Percentiles rank a stretch among this genome's conserved stretches.
Evolutionary conservation across 2,113 vertebrate genomes (phyloP).

Genomic region (Sapayoa aenigma): DNA sequence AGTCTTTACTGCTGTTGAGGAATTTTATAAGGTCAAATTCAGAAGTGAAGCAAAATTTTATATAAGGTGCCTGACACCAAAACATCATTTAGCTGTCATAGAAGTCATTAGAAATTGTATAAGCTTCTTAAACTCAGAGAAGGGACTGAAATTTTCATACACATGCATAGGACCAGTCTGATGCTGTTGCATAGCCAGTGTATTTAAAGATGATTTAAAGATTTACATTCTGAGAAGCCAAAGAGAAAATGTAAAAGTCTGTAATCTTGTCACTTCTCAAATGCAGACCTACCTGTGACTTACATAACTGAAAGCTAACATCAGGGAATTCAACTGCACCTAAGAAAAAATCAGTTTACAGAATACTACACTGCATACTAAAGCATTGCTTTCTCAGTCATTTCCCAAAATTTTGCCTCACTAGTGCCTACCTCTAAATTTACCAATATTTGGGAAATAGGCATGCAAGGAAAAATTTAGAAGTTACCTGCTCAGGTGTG

Average conservation of each 20-base stretch:
- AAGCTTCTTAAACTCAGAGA: slow-evolving; percentile 41
- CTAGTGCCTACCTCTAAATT: neutral
- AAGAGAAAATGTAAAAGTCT: neutral
- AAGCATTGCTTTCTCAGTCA: neutral
- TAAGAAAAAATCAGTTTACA: neutral
- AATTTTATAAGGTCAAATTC: neutral
- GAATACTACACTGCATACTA: neutral
- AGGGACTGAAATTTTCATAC: neutral
- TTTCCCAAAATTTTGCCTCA: neutral
- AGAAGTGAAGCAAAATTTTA: neutral
- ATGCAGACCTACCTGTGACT: neutral
- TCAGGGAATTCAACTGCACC: neutral
- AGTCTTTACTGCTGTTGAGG: neutral
- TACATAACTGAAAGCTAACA: neutral
- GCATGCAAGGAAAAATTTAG: neutral
- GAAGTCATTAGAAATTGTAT: neutral
- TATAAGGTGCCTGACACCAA: slow-evolving; percentile 8
- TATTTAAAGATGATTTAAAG: slow-evolving; percentile 27
- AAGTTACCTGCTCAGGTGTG: neutral
- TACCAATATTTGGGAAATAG: neutral
- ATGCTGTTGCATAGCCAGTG: neutral
- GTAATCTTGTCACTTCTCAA: neutral
- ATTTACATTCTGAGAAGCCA: slow-evolving; percentile 29
- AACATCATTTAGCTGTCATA: slow-evolving; percentile 24
- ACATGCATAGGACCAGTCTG: neutral